A percentile compares a stretch with the other conserved stretches of the same genome.
Conservation (phyloP, 2,797 vertebrate genomes). For the Spinus olivaceus region DNA sequence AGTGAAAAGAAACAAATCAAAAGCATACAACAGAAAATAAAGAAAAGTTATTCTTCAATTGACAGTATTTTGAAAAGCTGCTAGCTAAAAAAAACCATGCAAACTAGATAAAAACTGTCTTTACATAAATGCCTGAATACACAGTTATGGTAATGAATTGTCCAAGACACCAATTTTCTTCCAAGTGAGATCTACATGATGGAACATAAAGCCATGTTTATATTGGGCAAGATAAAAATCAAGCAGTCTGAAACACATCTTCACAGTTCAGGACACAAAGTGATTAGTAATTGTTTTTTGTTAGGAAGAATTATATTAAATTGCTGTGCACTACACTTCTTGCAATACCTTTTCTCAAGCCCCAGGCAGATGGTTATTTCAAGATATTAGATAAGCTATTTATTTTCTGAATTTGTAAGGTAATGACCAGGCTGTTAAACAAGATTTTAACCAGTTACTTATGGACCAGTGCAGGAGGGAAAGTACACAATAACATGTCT, state of each 20-base stretch:
- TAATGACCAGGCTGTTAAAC: background rate
- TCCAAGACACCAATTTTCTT: background rate
- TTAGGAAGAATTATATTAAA: background rate
- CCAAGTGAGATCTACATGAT: background rate
- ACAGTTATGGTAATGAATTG: background rate
- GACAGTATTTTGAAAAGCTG: background rate
- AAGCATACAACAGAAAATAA: background rate
- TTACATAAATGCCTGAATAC: background rate
- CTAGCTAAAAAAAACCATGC: background rate
- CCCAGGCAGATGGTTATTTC: background rate
- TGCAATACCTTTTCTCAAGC: background rate
- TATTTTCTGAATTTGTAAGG: background rate
- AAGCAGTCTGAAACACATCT: background rate
- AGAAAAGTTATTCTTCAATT: background rate
- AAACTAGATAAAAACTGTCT: background rate
- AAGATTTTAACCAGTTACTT: background rate
- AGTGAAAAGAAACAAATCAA: background rate
- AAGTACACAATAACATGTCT: background rate
- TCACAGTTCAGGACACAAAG: background rate
- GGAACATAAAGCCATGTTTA: background rate
- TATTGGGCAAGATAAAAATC: background rate
- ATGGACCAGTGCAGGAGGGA: accelerated
- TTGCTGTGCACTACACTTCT: background rate
- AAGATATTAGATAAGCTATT: background rate
- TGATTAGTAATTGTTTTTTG: background rate